Base-by-base conservation (phyloP, 1,140 invertebrate genomes). In the Euura saliciscinereae region DNA sequence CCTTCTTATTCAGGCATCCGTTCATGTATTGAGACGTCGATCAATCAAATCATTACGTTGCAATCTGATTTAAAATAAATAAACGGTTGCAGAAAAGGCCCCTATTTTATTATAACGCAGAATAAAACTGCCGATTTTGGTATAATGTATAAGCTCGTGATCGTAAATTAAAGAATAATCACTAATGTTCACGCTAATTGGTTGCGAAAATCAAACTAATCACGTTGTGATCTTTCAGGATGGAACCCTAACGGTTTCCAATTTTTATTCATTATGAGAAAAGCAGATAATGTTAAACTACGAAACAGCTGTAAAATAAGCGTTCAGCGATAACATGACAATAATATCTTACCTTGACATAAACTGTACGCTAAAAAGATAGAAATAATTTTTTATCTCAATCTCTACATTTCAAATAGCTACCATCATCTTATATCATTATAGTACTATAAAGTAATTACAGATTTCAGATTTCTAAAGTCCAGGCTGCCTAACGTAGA, bases 351-450 rank as follows among this genome's bases (percentile, higher is more conserved):
- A 88, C 87, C 87, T 88, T 88, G 87, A 78, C 87, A 88, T 77
- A 88, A 84, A 87, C 86, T 87, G 87, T 87, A 87, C 68, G 87
- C 87, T 88, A 88, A 83, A 87, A 87, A 86, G 77, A 85, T 86
- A 81, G 79, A 86, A 87, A 86, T 77, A 88, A 71, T 81, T 77
- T 85, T 84, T 84, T 65, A 8, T 59, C 13, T 59, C 13, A 11
- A 59, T 59, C 51, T 59, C 8, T 8, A 28, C 28, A 28, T 28
- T 28, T 28, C 28, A 28, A 28, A 28, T 28, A 28, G 28, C 28
- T 28, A 28, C 28, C 28, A 28, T 28, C 28, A 28, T 28, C 28
- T 28, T 28, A 28, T 28, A 28, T 28, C 28, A 28, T 28, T 28
- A 28, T 28, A 28, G 0, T 28, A 1, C 28, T 28, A 28, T 28